These are phyloP conservation scores for Mionectes macconnelli DNA, from an alignment of 2,113 vertebrate species.

Conservation along the genomic window DNA sequence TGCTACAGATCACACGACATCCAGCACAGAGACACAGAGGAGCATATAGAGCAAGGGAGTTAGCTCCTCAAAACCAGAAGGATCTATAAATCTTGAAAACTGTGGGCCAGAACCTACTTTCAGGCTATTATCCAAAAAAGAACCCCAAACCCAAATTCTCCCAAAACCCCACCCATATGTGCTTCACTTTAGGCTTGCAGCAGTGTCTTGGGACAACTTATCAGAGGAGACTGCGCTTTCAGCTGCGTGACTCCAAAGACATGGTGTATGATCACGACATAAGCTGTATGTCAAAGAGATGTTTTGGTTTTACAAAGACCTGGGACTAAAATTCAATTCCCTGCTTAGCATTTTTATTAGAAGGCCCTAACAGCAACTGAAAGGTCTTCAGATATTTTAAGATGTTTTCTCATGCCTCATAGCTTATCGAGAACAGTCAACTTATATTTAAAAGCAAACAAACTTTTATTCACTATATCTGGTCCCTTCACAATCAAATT, in stretches of 20 bases:
- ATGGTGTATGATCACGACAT: background rate
- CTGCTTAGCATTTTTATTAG: background rate
- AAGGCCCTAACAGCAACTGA: background rate
- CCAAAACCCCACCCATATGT: background rate
- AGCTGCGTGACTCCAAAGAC: background rate
- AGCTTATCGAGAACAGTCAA: background rate
- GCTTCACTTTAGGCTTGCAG: background rate
- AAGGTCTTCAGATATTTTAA: background rate
- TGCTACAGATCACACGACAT: background rate
- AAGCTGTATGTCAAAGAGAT: background rate
- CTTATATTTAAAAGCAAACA: background rate
- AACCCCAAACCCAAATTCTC: background rate
- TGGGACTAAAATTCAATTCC: background rate
- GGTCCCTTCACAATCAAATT: conserved; percentile 4
- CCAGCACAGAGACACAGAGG: background rate
- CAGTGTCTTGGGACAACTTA: background rate
- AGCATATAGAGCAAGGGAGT: background rate
- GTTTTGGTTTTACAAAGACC: background rate
- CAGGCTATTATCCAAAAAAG: background rate
- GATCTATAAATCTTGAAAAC: background rate
- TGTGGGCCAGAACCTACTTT: background rate
- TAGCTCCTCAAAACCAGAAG: background rate
- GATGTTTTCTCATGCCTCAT: background rate
- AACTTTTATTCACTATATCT: conserved; percentile 9
- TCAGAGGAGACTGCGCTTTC: background rate